Evolutionary conservation across 2,888 invertebrate genomes (phyloP).

Genomic region (Thereva unica): DNA sequence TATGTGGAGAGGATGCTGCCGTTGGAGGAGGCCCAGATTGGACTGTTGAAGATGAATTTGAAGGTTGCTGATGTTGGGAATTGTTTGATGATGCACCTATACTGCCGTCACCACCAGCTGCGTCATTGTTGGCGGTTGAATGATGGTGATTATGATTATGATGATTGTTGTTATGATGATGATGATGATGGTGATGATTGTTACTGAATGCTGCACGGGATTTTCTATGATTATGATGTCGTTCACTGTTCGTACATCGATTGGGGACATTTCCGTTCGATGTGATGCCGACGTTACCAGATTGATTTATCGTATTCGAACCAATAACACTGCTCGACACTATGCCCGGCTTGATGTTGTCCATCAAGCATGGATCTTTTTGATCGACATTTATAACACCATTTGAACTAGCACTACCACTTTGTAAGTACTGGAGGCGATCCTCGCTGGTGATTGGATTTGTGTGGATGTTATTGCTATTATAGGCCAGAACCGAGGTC

Average conservation of each 20-base stretch:
- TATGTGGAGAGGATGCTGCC: conserved; percentile 26
- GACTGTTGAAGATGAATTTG: conserved; percentile 26
- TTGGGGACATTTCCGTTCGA: conserved; percentile 12
- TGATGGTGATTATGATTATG: not conserved
- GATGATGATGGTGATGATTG: conserved; percentile 44
- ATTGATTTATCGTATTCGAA: conserved; percentile 10
- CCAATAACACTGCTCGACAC: not conserved
- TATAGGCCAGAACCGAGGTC: conserved; percentile 54
- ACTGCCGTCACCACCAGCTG: not conserved
- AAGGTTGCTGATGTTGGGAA: conserved; percentile 13
- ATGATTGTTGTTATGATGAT: conserved; percentile 35
- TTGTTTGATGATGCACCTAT: conserved; percentile 4
- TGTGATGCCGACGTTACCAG: conserved; percentile 2
- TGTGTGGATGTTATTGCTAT: conserved; percentile 36
- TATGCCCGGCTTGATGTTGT: conserved; percentile 19
- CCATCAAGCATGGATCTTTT: conserved; percentile 21
- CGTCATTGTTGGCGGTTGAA: conserved; percentile 1
- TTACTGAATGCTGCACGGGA: conserved; percentile 47
- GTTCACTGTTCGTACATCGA: conserved; percentile 16
- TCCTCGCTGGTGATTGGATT: conserved; percentile 25
- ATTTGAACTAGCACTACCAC: not conserved
- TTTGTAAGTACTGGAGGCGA: conserved; percentile 20
- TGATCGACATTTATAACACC: not conserved
- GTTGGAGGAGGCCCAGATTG: conserved; percentile 11
- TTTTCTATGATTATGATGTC: conserved; percentile 44